phyloP scores from a whole-genome alignment of 2,797 vertebrate species.

The Tapera naevia region DNA sequence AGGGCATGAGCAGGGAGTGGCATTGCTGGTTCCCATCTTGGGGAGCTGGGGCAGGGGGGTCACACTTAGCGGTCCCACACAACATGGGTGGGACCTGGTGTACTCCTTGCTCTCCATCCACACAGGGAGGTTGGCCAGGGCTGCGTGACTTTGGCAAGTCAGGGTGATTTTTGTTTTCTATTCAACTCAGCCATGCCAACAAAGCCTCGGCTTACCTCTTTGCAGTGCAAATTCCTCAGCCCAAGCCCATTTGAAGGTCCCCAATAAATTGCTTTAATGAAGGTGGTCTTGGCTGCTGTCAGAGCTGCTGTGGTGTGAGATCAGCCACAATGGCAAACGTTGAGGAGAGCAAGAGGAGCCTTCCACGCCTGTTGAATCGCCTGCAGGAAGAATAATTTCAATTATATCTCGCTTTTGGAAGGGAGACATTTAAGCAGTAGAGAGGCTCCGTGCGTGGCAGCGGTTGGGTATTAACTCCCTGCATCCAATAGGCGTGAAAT shows the following conservation, averaged over 20 bases:
- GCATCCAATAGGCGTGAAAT: conserved; percentile 54
- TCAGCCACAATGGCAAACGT: neutral
- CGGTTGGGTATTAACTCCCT: conserved; percentile 15
- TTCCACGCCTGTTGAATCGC: neutral
- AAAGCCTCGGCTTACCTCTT: neutral
- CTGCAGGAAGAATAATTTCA: neutral
- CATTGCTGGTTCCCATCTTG: neutral
- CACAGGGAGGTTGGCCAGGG: neutral
- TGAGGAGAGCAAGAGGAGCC: neutral
- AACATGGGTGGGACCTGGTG: neutral
- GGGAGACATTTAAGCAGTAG: neutral
- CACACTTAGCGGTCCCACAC: neutral
- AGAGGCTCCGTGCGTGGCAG: neutral
- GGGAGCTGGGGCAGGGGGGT: neutral
- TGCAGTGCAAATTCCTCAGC: neutral
- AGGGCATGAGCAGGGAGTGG: neutral
- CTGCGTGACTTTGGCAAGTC: rapidly evolving
- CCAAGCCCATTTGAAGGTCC: neutral
- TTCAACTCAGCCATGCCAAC: neutral
- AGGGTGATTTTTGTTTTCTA: neutral
- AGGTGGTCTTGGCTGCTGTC: neutral
- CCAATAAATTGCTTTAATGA: neutral
- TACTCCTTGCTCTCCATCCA: rapidly evolving
- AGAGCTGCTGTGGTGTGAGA: neutral
- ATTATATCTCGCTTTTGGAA: conserved; percentile 25